These are phyloP conservation scores for Smutsia temminckii DNA, from an alignment of 2,797 vertebrate genomes.

Conservation along the genomic window DNA sequence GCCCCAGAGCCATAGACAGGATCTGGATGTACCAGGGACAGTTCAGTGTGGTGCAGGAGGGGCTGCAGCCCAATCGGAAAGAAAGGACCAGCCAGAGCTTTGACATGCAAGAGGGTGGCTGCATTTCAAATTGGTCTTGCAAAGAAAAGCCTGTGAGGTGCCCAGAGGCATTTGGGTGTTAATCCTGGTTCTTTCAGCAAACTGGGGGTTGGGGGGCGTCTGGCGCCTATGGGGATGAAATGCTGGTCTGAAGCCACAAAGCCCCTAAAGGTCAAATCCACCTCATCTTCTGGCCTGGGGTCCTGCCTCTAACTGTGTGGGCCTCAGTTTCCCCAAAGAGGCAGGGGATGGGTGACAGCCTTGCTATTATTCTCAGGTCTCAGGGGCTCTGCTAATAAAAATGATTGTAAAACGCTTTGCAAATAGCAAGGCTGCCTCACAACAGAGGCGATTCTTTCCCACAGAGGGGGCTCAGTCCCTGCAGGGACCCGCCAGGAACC, in stretches of 20 bases:
- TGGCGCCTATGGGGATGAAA: neutral
- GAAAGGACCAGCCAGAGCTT: neutral
- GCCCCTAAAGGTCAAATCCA: neutral
- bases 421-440: neutral
- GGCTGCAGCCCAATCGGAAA: neutral
- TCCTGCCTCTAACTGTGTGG: neutral
- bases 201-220: neutral
- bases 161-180: neutral
- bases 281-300: neutral
- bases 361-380: neutral
- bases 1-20: neutral
- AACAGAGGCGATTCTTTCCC: conserved; percentile 62
- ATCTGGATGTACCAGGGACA: neutral
- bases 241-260: neutral
- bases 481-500: conserved; percentile 9
- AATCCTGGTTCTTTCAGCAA: neutral
- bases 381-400: conserved; percentile 58
- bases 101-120: neutral
- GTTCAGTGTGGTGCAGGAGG: neutral
- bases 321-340: conserved; percentile 56
- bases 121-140: conserved; percentile 28
- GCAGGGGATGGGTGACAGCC: neutral
- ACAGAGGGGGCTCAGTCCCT: conserved; percentile 60
- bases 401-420: conserved; percentile 51
- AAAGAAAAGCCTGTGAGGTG: neutral